Percentiles rank a stretch among this genome's conserved stretches.
phyloP scores from a whole-genome alignment of 2,888 invertebrate species.

The Isotomurus palustris region DNA sequence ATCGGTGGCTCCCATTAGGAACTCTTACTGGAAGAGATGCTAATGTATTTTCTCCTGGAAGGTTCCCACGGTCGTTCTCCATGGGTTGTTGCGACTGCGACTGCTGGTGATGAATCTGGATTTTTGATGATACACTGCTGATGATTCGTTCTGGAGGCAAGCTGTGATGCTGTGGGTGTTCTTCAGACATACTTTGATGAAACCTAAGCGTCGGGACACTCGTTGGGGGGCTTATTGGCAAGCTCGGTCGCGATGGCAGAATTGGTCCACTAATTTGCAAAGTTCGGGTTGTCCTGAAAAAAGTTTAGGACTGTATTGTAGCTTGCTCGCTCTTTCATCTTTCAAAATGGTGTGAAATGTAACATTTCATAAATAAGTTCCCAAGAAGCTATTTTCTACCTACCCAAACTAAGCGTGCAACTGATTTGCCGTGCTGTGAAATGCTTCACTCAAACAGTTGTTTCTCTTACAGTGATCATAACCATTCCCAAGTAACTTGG shows the following conservation, averaged over 20 bases:
- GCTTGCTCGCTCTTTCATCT: too few species aligned
- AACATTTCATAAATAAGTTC: too few species aligned
- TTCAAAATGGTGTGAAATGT: too few species aligned
- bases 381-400: too few species aligned
- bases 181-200: constrained; percentile 7
- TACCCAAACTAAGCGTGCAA: too few species aligned
- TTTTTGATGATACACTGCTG: too few species aligned
- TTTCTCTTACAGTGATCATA: constrained; percentile 45
- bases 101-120: too few species aligned
- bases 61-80: constrained; percentile 12
- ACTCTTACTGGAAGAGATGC: constrained; percentile 3
- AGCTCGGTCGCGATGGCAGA: constrained; percentile 23
- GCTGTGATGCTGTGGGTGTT: too few species aligned
- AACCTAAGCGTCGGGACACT: constrained; percentile 8
- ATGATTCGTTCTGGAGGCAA: constrained; percentile 11
- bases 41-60: not conserved
- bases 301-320: too few species aligned
- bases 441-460: constrained; percentile 44
- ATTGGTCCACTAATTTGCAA: constrained; percentile 39
- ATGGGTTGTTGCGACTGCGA: not conserved
- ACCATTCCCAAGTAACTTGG: constrained; percentile 43
- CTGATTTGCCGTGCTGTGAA: too few species aligned
- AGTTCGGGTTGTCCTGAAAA: constrained; percentile 30
- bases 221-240: constrained; percentile 20
- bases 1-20: constrained; percentile 2